These are phyloP conservation scores for Eupithecia pulchellata DNA, from an alignment of 2,888 invertebrate genomes.

Conservation along the genomic window DNA sequence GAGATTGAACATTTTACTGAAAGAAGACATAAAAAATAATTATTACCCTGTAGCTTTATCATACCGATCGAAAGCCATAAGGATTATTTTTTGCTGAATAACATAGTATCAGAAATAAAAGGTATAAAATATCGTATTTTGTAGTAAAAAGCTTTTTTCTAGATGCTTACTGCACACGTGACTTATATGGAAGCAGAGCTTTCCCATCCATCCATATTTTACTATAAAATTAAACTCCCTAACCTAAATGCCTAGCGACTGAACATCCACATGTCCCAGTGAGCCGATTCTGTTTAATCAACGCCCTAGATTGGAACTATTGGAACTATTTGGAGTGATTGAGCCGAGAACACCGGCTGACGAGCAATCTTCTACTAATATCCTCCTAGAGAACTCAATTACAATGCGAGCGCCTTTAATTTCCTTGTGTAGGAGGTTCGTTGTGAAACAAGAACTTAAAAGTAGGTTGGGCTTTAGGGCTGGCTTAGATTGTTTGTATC, in stretches of 20 bases:
- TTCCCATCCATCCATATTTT: neutral
- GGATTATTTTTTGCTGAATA: no score
- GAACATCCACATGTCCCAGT: conserved; percentile 67
- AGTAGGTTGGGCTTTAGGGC: neutral
- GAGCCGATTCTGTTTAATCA: conserved; percentile 82
- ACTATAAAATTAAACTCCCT: neutral
- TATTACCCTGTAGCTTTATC: no score
- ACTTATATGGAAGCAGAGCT: neutral
- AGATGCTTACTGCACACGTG: neutral
- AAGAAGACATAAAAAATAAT: no score
- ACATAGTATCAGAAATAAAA: no score
- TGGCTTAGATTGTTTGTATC: neutral
- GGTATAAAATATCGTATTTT: no score
- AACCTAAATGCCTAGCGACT: conserved; percentile 41
- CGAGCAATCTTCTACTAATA: conserved; percentile 84
- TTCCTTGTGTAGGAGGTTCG: conserved; percentile 63
- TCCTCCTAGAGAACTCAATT: conserved; percentile 81
- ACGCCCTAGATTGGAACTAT: conserved; percentile 72
- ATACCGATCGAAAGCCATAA: no score
- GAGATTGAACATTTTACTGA: no score
- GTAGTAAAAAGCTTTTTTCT: no score
- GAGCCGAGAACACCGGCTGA: conserved; percentile 75
- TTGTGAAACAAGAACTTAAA: conserved; percentile 11
- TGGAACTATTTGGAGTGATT: conserved; percentile 75
- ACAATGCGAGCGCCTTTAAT: conserved; percentile 74